Evolutionary conservation across 92 coral and sea anemone species (phyloP).

Genomic region (Blastomussa wellsi): DNA sequence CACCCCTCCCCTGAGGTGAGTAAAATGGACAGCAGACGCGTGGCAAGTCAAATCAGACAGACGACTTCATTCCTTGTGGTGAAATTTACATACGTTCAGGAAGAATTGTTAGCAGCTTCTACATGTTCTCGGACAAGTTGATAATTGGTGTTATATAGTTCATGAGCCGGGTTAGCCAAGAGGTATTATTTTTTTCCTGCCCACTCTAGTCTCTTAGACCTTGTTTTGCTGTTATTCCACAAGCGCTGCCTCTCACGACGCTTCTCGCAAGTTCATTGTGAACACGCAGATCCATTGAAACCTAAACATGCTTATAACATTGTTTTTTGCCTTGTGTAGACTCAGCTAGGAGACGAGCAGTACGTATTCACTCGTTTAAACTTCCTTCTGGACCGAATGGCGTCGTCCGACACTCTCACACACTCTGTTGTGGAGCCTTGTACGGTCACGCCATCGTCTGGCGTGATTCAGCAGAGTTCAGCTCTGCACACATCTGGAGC

Average conservation of each 20-base stretch:
- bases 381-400: slow-evolving; percentile 89
- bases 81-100: background rate
- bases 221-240: background rate
- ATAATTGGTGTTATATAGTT: too few species aligned
- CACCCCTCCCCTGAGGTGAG: slow-evolving; percentile 93
- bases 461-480: slow-evolving; percentile 83
- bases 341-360: slow-evolving; percentile 89
- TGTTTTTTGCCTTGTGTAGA: slow-evolving; percentile 45
- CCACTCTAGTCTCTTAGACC: background rate
- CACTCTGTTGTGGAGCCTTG: slow-evolving; percentile 86
- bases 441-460: slow-evolving; percentile 78
- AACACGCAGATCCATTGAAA: background rate
- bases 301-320: background rate
- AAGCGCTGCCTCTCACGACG: background rate
- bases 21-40: background rate
- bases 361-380: slow-evolving; percentile 91
- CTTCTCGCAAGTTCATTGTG: too few species aligned
- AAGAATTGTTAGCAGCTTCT: background rate
- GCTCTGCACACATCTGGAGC: slow-evolving; percentile 85
- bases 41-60: background rate
- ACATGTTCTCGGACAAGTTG: background rate
- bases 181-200: too few species aligned
- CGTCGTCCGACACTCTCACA: slow-evolving; percentile 88
- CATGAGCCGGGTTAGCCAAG: background rate
- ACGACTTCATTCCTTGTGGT: background rate